Conservation (phyloP, 1,140 invertebrate species). For the Halyomorpha halys region DNA sequence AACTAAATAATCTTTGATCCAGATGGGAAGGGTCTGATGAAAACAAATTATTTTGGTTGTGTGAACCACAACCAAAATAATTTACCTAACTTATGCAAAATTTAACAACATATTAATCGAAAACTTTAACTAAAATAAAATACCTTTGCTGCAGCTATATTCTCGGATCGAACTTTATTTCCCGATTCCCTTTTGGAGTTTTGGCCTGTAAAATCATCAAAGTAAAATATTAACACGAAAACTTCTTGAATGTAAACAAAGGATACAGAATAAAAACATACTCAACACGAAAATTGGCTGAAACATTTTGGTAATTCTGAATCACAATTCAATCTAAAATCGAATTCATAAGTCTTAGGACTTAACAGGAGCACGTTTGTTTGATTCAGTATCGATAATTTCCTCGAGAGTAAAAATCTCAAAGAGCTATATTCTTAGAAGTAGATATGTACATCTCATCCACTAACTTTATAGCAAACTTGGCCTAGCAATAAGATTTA, state of each 20-base stretch:
- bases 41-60: too few species aligned
- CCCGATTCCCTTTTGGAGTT: conserved; percentile 96
- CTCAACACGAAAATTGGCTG: conserved; percentile 8
- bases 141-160: conserved; percentile 93
- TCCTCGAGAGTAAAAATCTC: too few species aligned
- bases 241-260: too few species aligned
- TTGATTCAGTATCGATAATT: too few species aligned
- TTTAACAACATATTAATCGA: background rate
- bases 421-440: too few species aligned
- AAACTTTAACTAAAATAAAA: background rate
- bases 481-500: too few species aligned
- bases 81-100: background rate
- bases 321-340: too few species aligned
- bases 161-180: conserved; percentile 92
- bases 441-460: too few species aligned
- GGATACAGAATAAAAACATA: background rate
- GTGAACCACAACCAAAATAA: background rate
- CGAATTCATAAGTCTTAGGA: too few species aligned
- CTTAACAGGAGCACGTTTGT: too few species aligned
- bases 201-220: conserved; percentile 44
- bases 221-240: background rate
- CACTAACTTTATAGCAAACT: too few species aligned
- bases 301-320: background rate
- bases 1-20: too few species aligned
- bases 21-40: background rate